Base-by-base conservation (phyloP, 2,888 invertebrate species). In the Fissipunctia ypsillon region DNA sequence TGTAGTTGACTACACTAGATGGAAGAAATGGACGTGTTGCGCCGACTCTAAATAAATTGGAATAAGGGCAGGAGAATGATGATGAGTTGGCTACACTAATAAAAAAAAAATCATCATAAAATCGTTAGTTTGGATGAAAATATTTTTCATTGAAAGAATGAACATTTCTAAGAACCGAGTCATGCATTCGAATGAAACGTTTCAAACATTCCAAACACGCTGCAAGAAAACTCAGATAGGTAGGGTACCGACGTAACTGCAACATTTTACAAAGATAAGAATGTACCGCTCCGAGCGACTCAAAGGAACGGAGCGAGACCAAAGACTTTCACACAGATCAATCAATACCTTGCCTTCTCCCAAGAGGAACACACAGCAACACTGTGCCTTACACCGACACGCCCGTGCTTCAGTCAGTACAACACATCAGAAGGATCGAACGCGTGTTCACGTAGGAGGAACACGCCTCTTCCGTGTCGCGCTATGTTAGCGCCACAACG, bases 381-480 rank as follows among this genome's bases (percentile, higher is more conserved):
- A 84, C 76, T 64, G 76, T 73, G 78, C 68, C 56, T 38, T 41
- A 50, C 56, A 43, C 48, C 31, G 60, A 66, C 52, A 80, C 75
- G 50, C 57, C 65, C 63, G 50, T 56, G 28, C 70, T 61, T 14
- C 50, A 61, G 61, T 54, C 45, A 66, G 64, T 70, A 69, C 56
- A 59, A 59, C 65, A 74, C 60, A 77, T 74, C 76, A 79, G 67
- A 50, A 43, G 52, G 64, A 79, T 43, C 10, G 79, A 73, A 74
- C 48, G 73, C 60, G 65, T 76, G 82, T 85, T 59, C 48, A 41
- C 48, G 76, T 73, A n/a, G 74, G 52, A 61, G 63, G 61, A 84
- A 83, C 81, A 81, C 82, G 82, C 84, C 82, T 73, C 16, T 83
- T 77, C 70, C 82, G 70, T 84, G 82, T 84, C 31, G 57, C 16